phyloP scores from a whole-genome alignment of 23 tunicate species.

The Trididemnum clinides region DNA sequence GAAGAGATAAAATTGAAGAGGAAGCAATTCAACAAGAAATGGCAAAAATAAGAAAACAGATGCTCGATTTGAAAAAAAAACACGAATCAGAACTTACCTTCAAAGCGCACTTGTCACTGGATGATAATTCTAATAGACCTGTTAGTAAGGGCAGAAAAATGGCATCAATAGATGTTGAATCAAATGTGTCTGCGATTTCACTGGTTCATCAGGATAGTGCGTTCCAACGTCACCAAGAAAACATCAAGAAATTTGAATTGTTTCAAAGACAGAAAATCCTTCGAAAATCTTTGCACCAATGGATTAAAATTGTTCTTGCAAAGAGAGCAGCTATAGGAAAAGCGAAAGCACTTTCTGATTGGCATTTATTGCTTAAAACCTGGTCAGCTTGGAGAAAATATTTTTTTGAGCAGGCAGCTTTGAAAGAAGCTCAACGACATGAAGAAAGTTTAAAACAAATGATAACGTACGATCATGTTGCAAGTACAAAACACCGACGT shows the following conservation, averaged over 20 bases:
- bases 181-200: not conserved
- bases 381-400: constrained; percentile 78
- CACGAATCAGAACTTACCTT: not conserved
- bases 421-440: constrained; percentile 4
- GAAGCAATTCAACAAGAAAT: constrained; percentile 71
- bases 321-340: constrained; percentile 59
- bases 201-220: not conserved
- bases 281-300: constrained; percentile 30
- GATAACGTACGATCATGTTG: constrained; percentile 24
- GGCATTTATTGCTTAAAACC: constrained; percentile 44
- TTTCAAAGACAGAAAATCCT: constrained; percentile 21
- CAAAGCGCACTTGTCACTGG: not conserved
- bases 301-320: constrained; percentile 58
- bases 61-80: constrained; percentile 56
- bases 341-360: constrained; percentile 77
- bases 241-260: not conserved
- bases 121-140: not conserved
- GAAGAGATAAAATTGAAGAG: constrained; percentile 51
- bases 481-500: constrained; percentile 3
- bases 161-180: too few species aligned
- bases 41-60: constrained; percentile 55
- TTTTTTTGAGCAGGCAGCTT: constrained; percentile 23
- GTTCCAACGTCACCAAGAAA: not conserved
- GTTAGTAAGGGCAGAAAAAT: not conserved
- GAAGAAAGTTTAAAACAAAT: constrained; percentile 25